phyloP scores from a whole-genome alignment of 1,140 invertebrate species.

The Drosophila nasuta region DNA sequence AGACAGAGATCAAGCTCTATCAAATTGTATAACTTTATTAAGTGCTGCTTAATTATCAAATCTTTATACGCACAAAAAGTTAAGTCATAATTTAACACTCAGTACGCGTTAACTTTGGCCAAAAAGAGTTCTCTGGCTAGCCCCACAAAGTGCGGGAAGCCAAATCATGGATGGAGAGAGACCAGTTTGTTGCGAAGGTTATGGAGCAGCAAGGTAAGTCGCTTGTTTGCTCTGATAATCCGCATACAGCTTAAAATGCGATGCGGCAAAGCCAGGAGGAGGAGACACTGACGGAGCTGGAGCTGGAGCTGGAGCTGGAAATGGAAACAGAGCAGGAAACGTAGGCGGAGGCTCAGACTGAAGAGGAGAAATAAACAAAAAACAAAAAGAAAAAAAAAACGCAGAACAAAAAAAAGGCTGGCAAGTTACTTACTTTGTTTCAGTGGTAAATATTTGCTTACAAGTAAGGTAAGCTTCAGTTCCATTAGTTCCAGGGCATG shows the following conservation, averaged over 20 bases:
- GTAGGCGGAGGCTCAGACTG: not conserved
- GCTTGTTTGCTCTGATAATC: constrained; percentile 78
- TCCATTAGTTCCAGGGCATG: constrained; percentile 69
- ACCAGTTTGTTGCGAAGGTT: not conserved
- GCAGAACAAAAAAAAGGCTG: constrained; percentile 22
- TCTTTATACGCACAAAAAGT: constrained; percentile 3
- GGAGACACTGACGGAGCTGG: too few species aligned
- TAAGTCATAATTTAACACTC: constrained; percentile 24
- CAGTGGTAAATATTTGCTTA: constrained; percentile 78
- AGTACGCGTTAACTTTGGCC: not conserved
- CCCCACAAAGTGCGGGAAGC: not conserved
- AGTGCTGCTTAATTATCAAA: constrained; percentile 21
- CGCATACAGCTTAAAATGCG: constrained; percentile 75
- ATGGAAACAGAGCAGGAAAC: not conserved
- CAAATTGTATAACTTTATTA: constrained; percentile 19
- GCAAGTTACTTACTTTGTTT: constrained; percentile 69
- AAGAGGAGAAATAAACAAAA: not conserved
- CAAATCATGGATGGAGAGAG: not conserved
- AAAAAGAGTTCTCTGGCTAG: constrained; percentile 12
- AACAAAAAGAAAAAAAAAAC: not conserved
- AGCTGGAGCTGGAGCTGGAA: too few species aligned
- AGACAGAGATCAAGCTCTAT: constrained; percentile 7
- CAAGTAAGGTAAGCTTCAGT: constrained; percentile 79
- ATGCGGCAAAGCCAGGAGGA: not conserved
- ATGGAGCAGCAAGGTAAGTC: constrained; percentile 38